A percentile compares a stretch with the other conserved stretches of the same genome.
Conservation (phyloP, 2,113 vertebrate genomes). For the Burhinus oedicnemus region DNA sequence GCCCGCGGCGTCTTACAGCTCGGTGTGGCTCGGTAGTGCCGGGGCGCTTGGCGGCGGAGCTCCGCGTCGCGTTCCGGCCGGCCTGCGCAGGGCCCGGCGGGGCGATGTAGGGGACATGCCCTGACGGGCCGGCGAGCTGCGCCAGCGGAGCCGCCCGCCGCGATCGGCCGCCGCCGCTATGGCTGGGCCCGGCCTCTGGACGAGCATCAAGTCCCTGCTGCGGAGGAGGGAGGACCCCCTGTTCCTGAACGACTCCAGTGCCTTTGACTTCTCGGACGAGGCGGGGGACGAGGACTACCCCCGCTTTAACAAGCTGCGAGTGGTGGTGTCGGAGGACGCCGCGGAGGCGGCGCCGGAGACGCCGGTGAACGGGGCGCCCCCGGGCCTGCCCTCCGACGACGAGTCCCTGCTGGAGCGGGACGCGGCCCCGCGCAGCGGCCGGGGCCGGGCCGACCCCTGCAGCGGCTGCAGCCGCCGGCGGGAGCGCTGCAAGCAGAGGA, state of each 20-base stretch:
- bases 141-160: not conserved
- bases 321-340: slow-evolving; percentile 88
- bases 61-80: not conserved
- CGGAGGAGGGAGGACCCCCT: slow-evolving; percentile 68
- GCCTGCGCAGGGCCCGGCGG: not conserved
- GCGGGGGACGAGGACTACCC: slow-evolving; percentile 81
- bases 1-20: not conserved
- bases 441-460: slow-evolving; percentile 77
- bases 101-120: not conserved
- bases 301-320: slow-evolving; percentile 87
- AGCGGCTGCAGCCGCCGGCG: slow-evolving; percentile 79
- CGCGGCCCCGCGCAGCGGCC: slow-evolving; percentile 41
- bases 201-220: slow-evolving; percentile 81
- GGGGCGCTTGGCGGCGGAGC: not conserved
- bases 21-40: not conserved
- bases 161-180: slow-evolving; percentile 66
- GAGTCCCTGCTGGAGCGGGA: slow-evolving; percentile 85
- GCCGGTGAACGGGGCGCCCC: slow-evolving; percentile 75
- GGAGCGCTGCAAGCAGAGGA: slow-evolving; percentile 77
- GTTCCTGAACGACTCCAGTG: slow-evolving; percentile 85
- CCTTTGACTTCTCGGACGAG: slow-evolving; percentile 88
- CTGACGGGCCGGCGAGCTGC: slow-evolving; percentile 12
- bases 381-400: slow-evolving; percentile 79
- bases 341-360: slow-evolving; percentile 46
- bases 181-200: slow-evolving; percentile 82